Conservation (phyloP, 2,888 invertebrate species). For the Ophion slaviceki region DNA sequence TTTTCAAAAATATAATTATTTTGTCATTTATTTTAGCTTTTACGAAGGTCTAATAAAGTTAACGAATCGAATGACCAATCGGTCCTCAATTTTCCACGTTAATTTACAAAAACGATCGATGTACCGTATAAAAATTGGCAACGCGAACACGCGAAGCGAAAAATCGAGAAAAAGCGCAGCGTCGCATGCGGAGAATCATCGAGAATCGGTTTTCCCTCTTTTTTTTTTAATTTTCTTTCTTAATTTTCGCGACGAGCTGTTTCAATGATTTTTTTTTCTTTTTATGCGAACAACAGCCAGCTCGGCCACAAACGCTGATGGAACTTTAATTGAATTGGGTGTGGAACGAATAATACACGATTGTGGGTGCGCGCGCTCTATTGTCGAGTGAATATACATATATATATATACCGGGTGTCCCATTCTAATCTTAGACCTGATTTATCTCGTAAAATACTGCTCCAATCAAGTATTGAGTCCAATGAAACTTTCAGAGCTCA, state of each 20-base stretch:
- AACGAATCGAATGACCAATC: neutral
- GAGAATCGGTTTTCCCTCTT: neutral
- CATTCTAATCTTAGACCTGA: no score
- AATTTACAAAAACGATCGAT: no score
- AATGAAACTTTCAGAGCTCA: no score
- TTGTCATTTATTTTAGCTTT: neutral
- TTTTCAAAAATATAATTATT: no score
- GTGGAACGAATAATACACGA: slow-evolving; percentile 27
- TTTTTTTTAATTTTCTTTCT: neutral
- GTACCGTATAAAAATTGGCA: no score
- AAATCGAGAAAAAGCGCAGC: no score
- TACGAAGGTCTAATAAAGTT: neutral
- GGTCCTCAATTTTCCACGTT: neutral
- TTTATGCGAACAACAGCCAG: neutral
- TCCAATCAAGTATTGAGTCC: no score
- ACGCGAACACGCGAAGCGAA: no score
- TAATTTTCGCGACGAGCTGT: neutral
- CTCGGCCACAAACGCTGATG: slow-evolving; percentile 1
- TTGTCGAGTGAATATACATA: neutral
- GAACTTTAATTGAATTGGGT: slow-evolving; percentile 27
- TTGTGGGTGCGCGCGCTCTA: slow-evolving; percentile 14
- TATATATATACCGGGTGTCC: neutral
- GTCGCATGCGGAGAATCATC: neutral
- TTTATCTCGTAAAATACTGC: no score
- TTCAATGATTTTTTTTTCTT: neutral